Evolutionary conservation across 2,797 vertebrate species (phyloP), one percentile per base, ranked within the genome.

Genomic region (Clarias laeviceps): DNA sequence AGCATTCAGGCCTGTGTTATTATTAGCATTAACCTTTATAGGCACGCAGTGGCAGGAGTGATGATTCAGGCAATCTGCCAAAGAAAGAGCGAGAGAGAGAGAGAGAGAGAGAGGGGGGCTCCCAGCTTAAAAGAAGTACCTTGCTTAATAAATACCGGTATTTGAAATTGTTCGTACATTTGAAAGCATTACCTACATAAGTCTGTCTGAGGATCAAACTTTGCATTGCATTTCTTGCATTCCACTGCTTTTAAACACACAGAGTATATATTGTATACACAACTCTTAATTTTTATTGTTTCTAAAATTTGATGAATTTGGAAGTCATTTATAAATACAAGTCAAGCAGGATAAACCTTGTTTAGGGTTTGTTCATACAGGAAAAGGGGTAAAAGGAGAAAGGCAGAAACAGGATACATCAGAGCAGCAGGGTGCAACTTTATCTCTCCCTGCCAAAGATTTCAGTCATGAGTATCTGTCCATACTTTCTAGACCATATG

Each of bases 21-120:
- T 94, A 94, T 94, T 95, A 95, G 94, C 90, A 91, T 93, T 91
- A 94, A 94, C 93, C 93, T 94, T 95, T 94, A 92, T 88, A 93
- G 92, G 92, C 93, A 94, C 83, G 91, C 88, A 84, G 83, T 79
- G 87, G 85, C 85, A 80, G 87, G 90, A 87, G 86, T 89, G 90
- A 86, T 88, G 89, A 91, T 92, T 92, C 89, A 92, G 87, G 89
- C 90, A 73, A 82, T 1, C 78, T 72, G 90, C 89, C 89, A 93
- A 88, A 87, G 66, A 65, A 50, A 59, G 66, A 83, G 34, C 56
- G 79, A 72, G 82, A 27, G 89, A 69, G 82, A 78, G 24, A 0
- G n/a, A 45, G 65, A 57, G 54, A 85, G 59, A 76, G n/a, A 14
- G 62, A 9, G n/a, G 64, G 1, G 69, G 57, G 29, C 72, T 69